phyloP scores from a whole-genome alignment of 2,888 invertebrate genomes.

The Acleris literana region DNA sequence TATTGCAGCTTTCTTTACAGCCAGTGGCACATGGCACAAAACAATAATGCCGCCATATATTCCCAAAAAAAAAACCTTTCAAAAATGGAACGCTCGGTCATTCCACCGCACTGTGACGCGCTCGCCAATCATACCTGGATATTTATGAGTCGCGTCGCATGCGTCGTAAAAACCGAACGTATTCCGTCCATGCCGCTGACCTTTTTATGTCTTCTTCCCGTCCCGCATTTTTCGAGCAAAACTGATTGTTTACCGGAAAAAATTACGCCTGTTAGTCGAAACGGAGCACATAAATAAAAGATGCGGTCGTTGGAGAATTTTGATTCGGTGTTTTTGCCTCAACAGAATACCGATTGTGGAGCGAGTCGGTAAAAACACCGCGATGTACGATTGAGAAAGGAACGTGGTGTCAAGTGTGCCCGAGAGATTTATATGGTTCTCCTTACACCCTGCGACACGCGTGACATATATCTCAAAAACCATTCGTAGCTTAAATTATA shows the following conservation, averaged over 20 bases:
- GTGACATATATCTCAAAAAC: too few species aligned
- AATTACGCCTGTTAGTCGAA: slow-evolving; percentile 82
- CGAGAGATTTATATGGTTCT: slow-evolving; percentile 59
- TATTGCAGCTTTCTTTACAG: background rate
- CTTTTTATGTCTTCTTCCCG: slow-evolving; percentile 79
- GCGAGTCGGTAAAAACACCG: slow-evolving; percentile 61
- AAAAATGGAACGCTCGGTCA: slow-evolving; percentile 42
- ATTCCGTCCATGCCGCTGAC: slow-evolving; percentile 58
- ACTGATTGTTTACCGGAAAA: slow-evolving; percentile 83
- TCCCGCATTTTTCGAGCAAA: slow-evolving; percentile 82
- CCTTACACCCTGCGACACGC: slow-evolving; percentile 49
- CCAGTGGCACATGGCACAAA: slow-evolving; percentile 15
- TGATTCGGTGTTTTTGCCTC: slow-evolving; percentile 77
- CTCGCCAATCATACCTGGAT: slow-evolving; percentile 72
- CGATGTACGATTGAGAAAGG: slow-evolving; percentile 69
- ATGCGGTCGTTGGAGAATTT: slow-evolving; percentile 75
- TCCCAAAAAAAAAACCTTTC: slow-evolving; percentile 38
- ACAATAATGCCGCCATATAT: slow-evolving; percentile 29
- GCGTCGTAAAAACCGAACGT: slow-evolving; percentile 59
- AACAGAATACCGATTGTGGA: slow-evolving; percentile 65
- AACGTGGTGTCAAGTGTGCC: slow-evolving; percentile 67
- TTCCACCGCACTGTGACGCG: slow-evolving; percentile 38
- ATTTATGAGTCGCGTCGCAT: slow-evolving; percentile 60
- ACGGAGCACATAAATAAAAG: slow-evolving; percentile 79
- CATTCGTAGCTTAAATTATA: too few species aligned